Base-by-base conservation (phyloP, 2,797 vertebrate species). In the Micromesistius poutassou region DNA sequence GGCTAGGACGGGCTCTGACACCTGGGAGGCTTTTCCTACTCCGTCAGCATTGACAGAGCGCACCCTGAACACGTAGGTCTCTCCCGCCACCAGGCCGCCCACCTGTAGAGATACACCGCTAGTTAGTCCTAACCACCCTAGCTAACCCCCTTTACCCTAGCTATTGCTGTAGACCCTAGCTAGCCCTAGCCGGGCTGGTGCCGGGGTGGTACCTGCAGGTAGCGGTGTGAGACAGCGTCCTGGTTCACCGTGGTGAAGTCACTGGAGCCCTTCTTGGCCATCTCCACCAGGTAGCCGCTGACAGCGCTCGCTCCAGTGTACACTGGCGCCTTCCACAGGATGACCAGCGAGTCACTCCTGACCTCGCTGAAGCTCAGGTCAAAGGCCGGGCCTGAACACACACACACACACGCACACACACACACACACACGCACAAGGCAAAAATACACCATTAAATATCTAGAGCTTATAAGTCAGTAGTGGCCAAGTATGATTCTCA, bases 351-450 rank as follows among this genome's bases (percentile, higher is more conserved):
- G 8, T 93, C 85, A 78, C 95, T 82, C 79, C 97, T 94, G 72
- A 99, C 94, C 90, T 99, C 98, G 75, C 96, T 97, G 93, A 97
- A 95, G 0, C 90, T 95, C 90, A 99, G 88, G 87, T 95, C 97
- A 6, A 95, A 96, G 46, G 96, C 90, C 8, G 98, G 98, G 35
- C 98, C 98, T 99, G 85, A n/a, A 66, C n/a, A 66, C 62, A 10
- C 62, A 66, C n/a, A 62, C 55, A 62, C 55, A 25, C 55, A 25
- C 55, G 19, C 46, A 50, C 46, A 50, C 46, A 50, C 46, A 50
- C n/a, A n/a, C n/a, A n/a, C n/a, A n/a, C n/a, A n/a, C n/a, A 50
- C 46, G n/a, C n/a, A 38, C 12, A 42, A 13, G 7, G 36, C 36
- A 38, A 38, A 38, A 25, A 25, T 25, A 5, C 22, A 62, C 55